Percentiles rank a stretch among this genome's conserved stretches.
phyloP scores from a whole-genome alignment of 2,113 vertebrate genomes.

The Miniopterus natalensis region DNA sequence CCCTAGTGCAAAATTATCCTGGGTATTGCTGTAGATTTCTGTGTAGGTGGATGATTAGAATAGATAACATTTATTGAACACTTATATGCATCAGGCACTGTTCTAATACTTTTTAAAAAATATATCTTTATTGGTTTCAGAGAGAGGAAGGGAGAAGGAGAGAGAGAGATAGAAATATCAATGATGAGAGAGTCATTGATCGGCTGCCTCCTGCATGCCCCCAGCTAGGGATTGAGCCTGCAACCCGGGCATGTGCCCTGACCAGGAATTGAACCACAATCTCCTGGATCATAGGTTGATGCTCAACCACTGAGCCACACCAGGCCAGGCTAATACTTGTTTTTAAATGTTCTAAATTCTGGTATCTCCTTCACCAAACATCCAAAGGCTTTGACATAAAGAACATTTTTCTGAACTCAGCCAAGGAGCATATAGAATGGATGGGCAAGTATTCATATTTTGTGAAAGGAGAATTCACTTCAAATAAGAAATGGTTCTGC shows the following conservation, averaged over 20 bases:
- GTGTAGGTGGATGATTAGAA: neutral
- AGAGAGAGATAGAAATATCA: too few species aligned
- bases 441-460: neutral
- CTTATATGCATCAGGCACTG: neutral
- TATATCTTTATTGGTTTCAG: too few species aligned
- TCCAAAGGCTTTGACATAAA: neutral
- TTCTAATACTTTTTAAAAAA: neutral
- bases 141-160: too few species aligned
- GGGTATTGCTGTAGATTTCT: neutral
- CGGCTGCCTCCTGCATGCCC: too few species aligned
- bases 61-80: neutral
- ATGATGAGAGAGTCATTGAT: too few species aligned
- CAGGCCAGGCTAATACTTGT: neutral
- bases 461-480: slow-evolving; percentile 29
- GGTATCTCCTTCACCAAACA: neutral
- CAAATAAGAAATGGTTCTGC: neutral
- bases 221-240: too few species aligned
- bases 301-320: too few species aligned
- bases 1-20: neutral
- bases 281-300: too few species aligned
- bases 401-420: neutral
- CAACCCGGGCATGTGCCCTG: too few species aligned
- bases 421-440: neutral
- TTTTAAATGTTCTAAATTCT: slow-evolving; percentile 22
- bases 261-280: too few species aligned